A percentile compares a stretch with the other conserved stretches of the same genome.
phyloP scores from a whole-genome alignment of 2,113 vertebrate genomes.

The Scalopus aquaticus region DNA sequence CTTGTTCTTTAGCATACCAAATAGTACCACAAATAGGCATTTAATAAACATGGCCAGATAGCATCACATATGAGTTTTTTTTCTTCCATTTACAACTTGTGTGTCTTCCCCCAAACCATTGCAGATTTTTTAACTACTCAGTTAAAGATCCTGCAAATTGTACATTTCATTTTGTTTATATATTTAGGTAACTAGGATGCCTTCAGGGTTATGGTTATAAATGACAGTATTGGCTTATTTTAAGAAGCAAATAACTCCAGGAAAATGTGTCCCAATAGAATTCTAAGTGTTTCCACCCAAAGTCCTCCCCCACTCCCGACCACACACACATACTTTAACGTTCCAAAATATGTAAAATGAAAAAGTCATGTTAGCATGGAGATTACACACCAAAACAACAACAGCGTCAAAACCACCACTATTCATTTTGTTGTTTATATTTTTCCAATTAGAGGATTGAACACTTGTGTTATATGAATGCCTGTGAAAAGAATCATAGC shows the following conservation, averaged over 20 bases:
- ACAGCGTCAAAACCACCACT: neutral
- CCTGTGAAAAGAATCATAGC: too few species aligned
- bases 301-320: neutral
- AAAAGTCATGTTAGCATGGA: neutral
- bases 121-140: constrained; percentile 46
- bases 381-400: neutral
- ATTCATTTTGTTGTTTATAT: neutral
- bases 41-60: constrained; percentile 54
- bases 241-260: constrained; percentile 58
- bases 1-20: constrained; percentile 41
- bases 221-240: constrained; percentile 48
- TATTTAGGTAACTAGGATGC: constrained; percentile 54
- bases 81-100: neutral
- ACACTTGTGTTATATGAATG: neutral
- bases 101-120: constrained; percentile 51
- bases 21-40: constrained; percentile 41
- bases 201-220: constrained; percentile 69
- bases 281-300: constrained; percentile 6
- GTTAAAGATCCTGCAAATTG: constrained; percentile 50
- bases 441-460: neutral
- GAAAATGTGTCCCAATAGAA: constrained; percentile 52
- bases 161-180: constrained; percentile 62
- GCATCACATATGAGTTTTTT: neutral
- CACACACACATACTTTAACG: neutral
- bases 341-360: neutral